phyloP scores from a whole-genome alignment of 2,888 invertebrate genomes.

The Agrochola litura region DNA sequence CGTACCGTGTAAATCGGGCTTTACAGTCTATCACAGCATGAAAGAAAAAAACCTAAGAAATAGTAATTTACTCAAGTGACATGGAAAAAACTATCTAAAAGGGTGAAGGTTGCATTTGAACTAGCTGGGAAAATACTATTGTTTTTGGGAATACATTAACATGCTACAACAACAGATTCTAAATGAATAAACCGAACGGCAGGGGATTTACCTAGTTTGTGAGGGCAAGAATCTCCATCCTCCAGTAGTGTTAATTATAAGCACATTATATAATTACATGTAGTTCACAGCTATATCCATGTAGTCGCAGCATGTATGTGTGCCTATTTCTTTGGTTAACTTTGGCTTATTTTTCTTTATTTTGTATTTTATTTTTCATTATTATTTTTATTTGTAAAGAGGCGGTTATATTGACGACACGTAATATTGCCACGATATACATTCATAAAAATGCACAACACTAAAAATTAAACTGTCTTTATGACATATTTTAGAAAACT shows the following conservation, averaged over 20 bases:
- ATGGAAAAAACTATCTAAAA: neutral
- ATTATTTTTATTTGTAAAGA: conserved; percentile 69
- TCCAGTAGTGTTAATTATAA: conserved; percentile 14
- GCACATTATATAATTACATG: conserved; percentile 42
- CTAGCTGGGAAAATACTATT: no score
- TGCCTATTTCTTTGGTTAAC: conserved; percentile 58
- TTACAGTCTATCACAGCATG: neutral
- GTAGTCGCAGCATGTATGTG: conserved; percentile 71
- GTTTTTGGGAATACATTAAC: neutral
- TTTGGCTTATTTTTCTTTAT: conserved; percentile 62
- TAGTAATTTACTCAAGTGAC: neutral
- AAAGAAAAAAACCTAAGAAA: neutral
- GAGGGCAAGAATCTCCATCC: neutral
- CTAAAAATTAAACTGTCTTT: neutral
- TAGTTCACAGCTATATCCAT: conserved; percentile 48
- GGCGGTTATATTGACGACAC: conserved; percentile 71
- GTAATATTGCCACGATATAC: conserved; percentile 14
- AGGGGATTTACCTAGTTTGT: neutral
- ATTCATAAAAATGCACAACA: conserved; percentile 30
- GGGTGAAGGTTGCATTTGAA: neutral
- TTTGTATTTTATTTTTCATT: conserved; percentile 62
- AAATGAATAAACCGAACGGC: neutral
- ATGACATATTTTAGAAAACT: neutral
- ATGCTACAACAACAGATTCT: neutral
- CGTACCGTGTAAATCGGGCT: neutral